Conservation (phyloP, 2,888 invertebrate species). For the Gryllus longicercus region DNA sequence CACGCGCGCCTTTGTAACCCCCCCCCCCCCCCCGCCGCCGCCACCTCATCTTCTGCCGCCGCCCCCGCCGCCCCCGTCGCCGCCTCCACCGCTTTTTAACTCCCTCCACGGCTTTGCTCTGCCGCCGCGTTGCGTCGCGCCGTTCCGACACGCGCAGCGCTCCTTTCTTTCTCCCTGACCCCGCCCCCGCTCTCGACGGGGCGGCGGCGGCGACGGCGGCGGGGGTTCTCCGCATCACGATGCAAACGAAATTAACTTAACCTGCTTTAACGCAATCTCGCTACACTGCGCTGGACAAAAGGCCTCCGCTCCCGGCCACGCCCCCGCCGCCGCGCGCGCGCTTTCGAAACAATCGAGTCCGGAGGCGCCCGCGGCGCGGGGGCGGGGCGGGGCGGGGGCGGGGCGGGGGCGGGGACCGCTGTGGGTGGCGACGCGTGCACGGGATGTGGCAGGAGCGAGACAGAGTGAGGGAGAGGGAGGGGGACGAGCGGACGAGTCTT, state of each 20-base stretch:
- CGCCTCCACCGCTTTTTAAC: not conserved
- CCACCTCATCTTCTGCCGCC: not conserved
- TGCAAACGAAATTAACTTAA: constrained; percentile 10
- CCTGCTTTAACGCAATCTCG: constrained; percentile 7
- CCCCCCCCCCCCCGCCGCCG: too few species aligned
- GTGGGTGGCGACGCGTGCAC: not conserved
- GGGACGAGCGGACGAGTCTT: too few species aligned
- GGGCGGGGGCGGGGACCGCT: not conserved
- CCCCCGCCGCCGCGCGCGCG: not conserved
- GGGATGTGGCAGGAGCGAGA: too few species aligned
- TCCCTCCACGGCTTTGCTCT: not conserved
- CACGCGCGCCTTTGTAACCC: too few species aligned
- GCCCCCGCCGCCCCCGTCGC: not conserved
- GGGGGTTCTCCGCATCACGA: not conserved
- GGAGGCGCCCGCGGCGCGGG: not conserved
- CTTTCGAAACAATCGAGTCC: constrained; percentile 17
- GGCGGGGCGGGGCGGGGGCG: too few species aligned
- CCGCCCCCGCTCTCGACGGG: not conserved
- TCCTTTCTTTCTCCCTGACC: not conserved
- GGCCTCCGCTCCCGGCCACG: not conserved
- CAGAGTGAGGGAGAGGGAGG: too few species aligned
- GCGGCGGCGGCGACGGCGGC: not conserved
- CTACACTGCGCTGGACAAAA: constrained; percentile 2
- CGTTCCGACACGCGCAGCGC: not conserved
- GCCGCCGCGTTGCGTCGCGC: not conserved